Evolutionary conservation across 1,140 invertebrate genomes (phyloP).

Genomic region (Dolichoris vasculosae): DNA sequence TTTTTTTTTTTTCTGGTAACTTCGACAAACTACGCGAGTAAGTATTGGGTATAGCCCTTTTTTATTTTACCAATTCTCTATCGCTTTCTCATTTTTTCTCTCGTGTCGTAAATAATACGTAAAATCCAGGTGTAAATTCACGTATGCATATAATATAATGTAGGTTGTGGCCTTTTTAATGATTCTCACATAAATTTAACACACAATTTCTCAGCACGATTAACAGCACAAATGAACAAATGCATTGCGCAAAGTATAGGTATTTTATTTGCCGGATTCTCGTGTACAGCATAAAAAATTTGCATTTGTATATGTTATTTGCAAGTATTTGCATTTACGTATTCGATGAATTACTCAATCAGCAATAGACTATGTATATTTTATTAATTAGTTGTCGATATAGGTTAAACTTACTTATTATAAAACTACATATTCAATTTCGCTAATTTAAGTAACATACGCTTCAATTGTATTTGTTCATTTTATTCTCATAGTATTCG

Average conservation of each 20-base stretch:
- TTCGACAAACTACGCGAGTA: neutral
- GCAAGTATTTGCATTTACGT: neutral
- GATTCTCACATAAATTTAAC: constrained; percentile 50
- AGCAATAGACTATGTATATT: neutral
- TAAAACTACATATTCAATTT: neutral
- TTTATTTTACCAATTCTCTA: neutral
- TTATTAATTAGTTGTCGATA: constrained; percentile 34
- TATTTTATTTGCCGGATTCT: neutral
- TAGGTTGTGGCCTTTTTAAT: constrained; percentile 17
- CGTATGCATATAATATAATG: neutral
- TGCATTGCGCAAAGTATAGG: constrained; percentile 12
- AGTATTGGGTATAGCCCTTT: neutral
- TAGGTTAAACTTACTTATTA: constrained; percentile 1
- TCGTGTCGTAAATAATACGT: constrained; percentile 22
- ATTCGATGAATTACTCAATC: constrained; percentile 30
- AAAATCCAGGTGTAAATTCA: constrained; percentile 8
- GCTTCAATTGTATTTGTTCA: neutral
- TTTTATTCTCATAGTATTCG: neutral
- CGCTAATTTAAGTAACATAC: neutral
- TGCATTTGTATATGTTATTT: neutral
- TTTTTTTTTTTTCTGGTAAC: constrained; percentile 33
- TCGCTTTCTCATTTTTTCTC: neutral
- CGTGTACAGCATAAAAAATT: neutral
- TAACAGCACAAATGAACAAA: constrained; percentile 15
- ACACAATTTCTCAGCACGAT: constrained; percentile 17